Base-by-base conservation (phyloP, 2,113 vertebrate genomes). In the Austrofundulus limnaeus region DNA sequence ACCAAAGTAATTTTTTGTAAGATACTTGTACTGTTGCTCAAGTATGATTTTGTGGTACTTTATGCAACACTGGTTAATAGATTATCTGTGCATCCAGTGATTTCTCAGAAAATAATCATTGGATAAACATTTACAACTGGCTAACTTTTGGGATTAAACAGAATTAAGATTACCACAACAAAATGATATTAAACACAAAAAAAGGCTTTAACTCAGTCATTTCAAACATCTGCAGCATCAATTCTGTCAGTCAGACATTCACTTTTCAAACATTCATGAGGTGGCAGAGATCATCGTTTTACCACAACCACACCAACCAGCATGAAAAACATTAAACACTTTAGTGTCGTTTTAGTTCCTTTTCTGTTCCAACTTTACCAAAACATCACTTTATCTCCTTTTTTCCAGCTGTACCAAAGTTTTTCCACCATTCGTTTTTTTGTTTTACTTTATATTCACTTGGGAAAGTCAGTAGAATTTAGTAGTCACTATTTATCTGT, bases 261-360 rank as follows among this genome's bases (percentile, higher is more conserved):
- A 2, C 70, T 81, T 62, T 81, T 89, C 15, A 74, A 83, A 81
- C 82, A 88, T 89, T 88, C n/a, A 88, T 79, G 69, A 75, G 42
- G 57, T 67, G 46, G 45, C 53, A 39, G 48, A 24, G 10, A 51
- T 57, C 17, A 60, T 60, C 34, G 57, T 70, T 66, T 49, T 45
- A 9, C 1, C 58, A 54, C 55, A 70, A 71, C 78, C 77, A 72
- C 77, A 80, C 73, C 78, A 70, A 78, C 68, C 61, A 81, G 67
- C 34, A 15, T 14, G 54, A 43, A 75, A 56, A 39, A 0, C 2
- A 28, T 72, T 69, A 12, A 63, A 77, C 59, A 78, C 70, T 31
- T 9, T 3, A 45, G 38, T 45, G 23, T 21, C 52, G 59, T 61
- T 60, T 65, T 28, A 46, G 9, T 31, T 62, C n/a, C 23, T 55